Base-by-base conservation (phyloP, 2,888 invertebrate genomes). In the Diaprepes abbreviatus region DNA sequence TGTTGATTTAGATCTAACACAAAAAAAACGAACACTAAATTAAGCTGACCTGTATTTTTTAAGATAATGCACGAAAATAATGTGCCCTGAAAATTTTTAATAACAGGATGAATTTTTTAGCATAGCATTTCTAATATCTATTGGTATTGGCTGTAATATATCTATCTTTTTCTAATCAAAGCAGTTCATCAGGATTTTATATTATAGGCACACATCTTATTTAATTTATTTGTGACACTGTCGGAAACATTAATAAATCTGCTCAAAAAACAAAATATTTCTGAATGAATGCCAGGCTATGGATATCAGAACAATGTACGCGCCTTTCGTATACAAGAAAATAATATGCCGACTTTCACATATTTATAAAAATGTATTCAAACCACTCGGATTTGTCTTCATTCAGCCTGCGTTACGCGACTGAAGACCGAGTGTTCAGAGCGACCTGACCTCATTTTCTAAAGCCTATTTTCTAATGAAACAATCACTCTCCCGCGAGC, bases 401-500 rank as follows among this genome's bases (percentile, higher is more conserved):
- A 5, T 45, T 45, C 6, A 12, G 12, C 24, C 0, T 19, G 24
- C 48, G 16, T n/a, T 24, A 5, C 24, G 5, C 24, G 24, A 24
- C 5, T 24, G 24, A 5, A 24, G 24, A 24, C 24, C 24, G 24
- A 24, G 3, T 16, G 14, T 28, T 45, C 43, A 28, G 59, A 36
- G 21, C 59, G 17, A 43, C 7, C 31, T 31, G 17, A 58, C 12
- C 4, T 10, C 7, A 3, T 33, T 59, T 28, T 9, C n/a, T 31
- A 10, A 31, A 45, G 43, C 24, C 59, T 17, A 43, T 38, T 31
- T 28, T 43, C 28, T 43, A 59, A 59, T 43, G 59, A 59, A 59
- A 59, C 59, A 59, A 59, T 57, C 65, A 48, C 45, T 36, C 19
- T 31, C 45, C 48, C 36, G 38, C 52, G 38, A 43, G 57, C 48